A percentile compares a stretch with the other conserved stretches of the same genome.
phyloP scores from a whole-genome alignment of 2,888 invertebrate genomes.

The Ectropis crepuscularia region DNA sequence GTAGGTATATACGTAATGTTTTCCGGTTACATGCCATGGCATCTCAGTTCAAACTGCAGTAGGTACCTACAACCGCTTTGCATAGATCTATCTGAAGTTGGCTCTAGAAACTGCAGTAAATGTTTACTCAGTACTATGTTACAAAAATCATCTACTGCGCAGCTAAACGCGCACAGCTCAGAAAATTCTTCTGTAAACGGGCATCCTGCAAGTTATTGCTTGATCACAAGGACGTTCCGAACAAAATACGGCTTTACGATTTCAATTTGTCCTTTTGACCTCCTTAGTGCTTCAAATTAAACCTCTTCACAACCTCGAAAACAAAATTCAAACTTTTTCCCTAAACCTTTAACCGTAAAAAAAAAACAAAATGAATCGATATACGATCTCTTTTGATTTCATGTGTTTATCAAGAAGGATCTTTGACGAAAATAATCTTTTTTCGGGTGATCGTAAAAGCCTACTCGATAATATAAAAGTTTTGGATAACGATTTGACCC shows the following conservation, averaged over 20 bases:
- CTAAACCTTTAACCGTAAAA: conserved; percentile 15
- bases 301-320: conserved; percentile 30
- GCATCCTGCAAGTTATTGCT: not conserved
- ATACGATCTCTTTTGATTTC: conserved; percentile 16
- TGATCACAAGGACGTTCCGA: not conserved
- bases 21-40: no score
- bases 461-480: conserved; percentile 12
- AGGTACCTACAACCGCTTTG: no score
- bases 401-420: conserved; percentile 23
- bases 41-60: no score
- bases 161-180: no score
- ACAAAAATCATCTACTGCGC: no score
- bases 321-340: conserved; percentile 21
- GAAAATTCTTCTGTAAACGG: no score
- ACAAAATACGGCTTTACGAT: not conserved
- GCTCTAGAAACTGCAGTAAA: no score
- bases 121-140: no score
- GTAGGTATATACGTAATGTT: no score
- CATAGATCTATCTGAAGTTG: no score
- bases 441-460: conserved; percentile 14
- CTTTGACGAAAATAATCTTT: conserved; percentile 26
- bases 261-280: conserved; percentile 31
- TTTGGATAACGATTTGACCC: conserved; percentile 8
- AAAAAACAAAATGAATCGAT: conserved; percentile 5
- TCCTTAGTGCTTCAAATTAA: conserved; percentile 26